A percentile compares a stretch with the other conserved stretches of the same genome.
Conservation (phyloP, 2,888 invertebrate genomes). For the Oligia fasciuncula region DNA sequence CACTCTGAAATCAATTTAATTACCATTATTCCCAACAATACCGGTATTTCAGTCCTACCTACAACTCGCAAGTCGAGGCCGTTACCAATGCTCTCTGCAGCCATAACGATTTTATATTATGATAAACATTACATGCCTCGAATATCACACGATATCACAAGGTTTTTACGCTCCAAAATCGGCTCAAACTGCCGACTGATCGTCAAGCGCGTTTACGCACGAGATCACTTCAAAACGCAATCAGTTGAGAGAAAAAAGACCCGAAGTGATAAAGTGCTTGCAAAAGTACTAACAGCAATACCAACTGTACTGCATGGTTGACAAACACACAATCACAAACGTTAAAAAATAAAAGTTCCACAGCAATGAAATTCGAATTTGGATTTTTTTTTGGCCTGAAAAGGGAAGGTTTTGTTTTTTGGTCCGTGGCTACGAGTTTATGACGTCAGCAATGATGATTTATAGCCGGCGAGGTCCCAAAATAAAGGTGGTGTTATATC, state of each 20-base stretch:
- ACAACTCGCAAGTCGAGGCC: background rate
- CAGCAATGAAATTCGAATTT: slow-evolving; percentile 19
- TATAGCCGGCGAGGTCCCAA: background rate
- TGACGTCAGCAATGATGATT: background rate
- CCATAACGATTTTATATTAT: background rate
- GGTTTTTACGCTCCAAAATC: slow-evolving; percentile 11
- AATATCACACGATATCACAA: background rate
- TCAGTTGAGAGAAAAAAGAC: slow-evolving; percentile 40
- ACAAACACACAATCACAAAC: slow-evolving; percentile 26
- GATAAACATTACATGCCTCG: background rate
- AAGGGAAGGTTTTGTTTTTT: background rate
- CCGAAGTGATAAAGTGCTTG: slow-evolving; percentile 39
- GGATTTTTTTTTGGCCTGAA: background rate
- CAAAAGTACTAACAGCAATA: slow-evolving; percentile 36
- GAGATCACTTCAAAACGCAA: slow-evolving; percentile 55
- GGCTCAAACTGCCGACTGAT: slow-evolving; percentile 29
- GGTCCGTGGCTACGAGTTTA: background rate
- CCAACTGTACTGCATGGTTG: slow-evolving; percentile 17
- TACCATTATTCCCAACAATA: background rate
- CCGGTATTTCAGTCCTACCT: background rate
- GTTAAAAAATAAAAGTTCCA: slow-evolving; percentile 19
- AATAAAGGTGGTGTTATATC: background rate
- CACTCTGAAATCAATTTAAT: too few relatives aligned
- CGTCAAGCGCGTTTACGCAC: slow-evolving; percentile 48
- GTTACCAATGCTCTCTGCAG: background rate